Evolutionary conservation across 2,888 invertebrate genomes (phyloP), one percentile per base, ranked within the genome.

Genomic region (Lasioglossum malachurum): DNA sequence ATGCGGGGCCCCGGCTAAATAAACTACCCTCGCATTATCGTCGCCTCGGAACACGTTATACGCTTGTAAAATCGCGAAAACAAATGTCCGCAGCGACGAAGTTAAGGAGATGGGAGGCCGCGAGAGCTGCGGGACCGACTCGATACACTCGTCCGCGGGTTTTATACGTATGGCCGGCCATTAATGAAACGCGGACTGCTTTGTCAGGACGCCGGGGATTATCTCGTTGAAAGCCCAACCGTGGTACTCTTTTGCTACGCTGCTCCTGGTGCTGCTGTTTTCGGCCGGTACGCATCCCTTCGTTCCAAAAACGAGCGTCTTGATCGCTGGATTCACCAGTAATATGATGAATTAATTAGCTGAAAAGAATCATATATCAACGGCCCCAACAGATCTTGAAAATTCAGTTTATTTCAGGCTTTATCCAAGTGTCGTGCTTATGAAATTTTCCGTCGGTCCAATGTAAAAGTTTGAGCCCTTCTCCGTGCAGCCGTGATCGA

Each of bases 151-250:
- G 87, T 91, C 89, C 87, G 60, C 72, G 60, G 81, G 90, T 84
- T 87, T 87, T 87, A 90, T 90, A 90, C 83, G 86, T 84, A 90
- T 84, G 89, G 84, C 76, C 74, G 85, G 78, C 82, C 86, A 92
- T 94, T 92, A 93, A 71, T 41, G 71, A 92, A 93, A 92, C 90
- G 91, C 84, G 86, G 92, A 90, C 90, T 90, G 91, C 91, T 93
- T 93, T 93, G 93, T 93, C 93, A 92, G 89, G 49, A 41, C 71
- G 82, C 86, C 77, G 82, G 57, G 91, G 91, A 93, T 93, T 93
- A 92, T 92, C 88, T 92, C 92, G 91, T 83, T 84, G 90, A 90
- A 85, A 83, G 85, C 80, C 64, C 49, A 60, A 69, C 89, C 80
- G 86, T 78, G 78, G 49, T 64, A 74, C 82, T 87, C 90, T 87